Conservation (phyloP, 2,113 vertebrate genomes). For the Himantopus leucocephalus region DNA sequence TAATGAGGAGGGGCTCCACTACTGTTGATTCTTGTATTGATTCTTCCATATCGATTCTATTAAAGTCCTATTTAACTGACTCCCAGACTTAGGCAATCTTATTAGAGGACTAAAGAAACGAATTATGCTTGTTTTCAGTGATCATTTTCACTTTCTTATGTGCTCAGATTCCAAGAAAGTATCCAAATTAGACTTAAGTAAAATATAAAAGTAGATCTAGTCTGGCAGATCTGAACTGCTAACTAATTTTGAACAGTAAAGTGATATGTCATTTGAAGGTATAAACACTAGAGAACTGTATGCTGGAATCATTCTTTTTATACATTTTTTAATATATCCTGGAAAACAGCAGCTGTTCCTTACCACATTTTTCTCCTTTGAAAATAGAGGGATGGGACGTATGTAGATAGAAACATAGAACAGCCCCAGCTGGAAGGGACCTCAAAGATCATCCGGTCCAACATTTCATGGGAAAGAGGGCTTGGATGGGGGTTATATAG, state of each 20-base stretch:
- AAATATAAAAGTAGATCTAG: not conserved
- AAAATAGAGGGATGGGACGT: not conserved
- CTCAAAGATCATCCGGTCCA: not conserved
- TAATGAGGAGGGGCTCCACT: not conserved
- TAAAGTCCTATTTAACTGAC: not conserved
- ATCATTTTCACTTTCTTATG: not conserved
- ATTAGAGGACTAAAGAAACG: not conserved
- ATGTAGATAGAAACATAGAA: not conserved
- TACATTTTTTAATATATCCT: not conserved
- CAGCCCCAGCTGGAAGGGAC: accelerated
- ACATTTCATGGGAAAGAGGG: not conserved
- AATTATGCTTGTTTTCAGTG: not conserved
- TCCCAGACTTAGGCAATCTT: not conserved
- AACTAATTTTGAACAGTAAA: not conserved
- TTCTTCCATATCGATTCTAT: not conserved
- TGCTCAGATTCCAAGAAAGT: not conserved
- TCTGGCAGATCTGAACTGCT: not conserved
- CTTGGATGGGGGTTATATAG: not conserved
- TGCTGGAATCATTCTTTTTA: not conserved
- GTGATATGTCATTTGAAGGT: not conserved
- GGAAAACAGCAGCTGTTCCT: not conserved
- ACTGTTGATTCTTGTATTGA: not conserved
- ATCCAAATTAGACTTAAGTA: not conserved
- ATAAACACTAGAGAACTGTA: not conserved
- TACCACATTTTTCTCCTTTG: not conserved